Evolutionary conservation across 2,113 vertebrate genomes (phyloP), one percentile per base, ranked within the genome.

Genomic region (Semnopithecus entellus): DNA sequence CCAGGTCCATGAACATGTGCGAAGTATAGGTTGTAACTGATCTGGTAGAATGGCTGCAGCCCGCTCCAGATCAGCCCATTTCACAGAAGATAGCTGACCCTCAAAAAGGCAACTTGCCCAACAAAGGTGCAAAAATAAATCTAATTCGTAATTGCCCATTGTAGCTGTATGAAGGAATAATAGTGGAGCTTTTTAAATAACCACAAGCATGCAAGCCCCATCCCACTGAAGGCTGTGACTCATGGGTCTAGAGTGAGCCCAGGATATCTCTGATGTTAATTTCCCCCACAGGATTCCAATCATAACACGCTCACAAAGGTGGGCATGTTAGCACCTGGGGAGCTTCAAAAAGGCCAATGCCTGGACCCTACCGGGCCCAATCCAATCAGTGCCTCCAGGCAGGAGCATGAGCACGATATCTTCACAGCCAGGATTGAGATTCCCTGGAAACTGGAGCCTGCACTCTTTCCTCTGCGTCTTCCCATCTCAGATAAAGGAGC

Each of bases 1-100:
- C 3, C 22, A 23, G 7, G 8, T 43, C 40, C 35, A 32, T 0
- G 0, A 81, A 22, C 1, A 0, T 5, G 0, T 73, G 70, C 82
- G 52, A 48, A 30, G 52, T 7, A 43, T 3, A 3, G 14, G 5
- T 30, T 0, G 0, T 5, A 7, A 9, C 6, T 20, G 22, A 27
- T 38, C 35, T 11, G 8, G 17, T 35, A 3, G 17, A 22, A 55
- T 0, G 27, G 14, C 10, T 57, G 1, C 16, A 79, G 70, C 32
- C 40, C 0, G 0, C 66, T 50, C 40, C 4, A 9, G 2, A 20
- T 66, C 27, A 48, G 27, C 40, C 80, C 75, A 3, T 30, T 45
- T 59, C 94, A 91, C 22, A 81, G 78, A 85, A 68, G 30, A 45
- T 3, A 8, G 75, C 78, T 55, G 18, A 40, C 83, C 27, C 25